Conservation (phyloP, 2,797 vertebrate genomes). For the Acipenser transmontanus region DNA sequence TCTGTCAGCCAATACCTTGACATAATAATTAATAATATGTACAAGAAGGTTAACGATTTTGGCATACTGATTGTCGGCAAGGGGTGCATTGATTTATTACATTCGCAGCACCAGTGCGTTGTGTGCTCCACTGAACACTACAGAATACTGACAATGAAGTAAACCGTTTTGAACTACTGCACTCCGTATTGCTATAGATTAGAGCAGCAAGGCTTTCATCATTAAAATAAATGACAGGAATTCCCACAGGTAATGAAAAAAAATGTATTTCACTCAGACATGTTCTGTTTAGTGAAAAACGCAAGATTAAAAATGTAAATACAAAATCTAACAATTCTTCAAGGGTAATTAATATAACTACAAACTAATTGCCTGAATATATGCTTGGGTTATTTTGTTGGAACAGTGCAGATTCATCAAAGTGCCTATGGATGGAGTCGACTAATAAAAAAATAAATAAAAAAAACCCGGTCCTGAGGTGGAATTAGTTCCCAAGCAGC, state of each 20-base stretch:
- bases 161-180: too few relatives aligned
- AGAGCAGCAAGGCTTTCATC: too few relatives aligned
- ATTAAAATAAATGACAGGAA: too few relatives aligned
- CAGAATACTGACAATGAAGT: too few relatives aligned
- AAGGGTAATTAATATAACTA: slow-evolving; percentile 1
- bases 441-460: background rate
- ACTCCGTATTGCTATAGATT: too few relatives aligned
- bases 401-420: background rate
- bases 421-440: background rate
- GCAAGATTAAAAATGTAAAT: background rate
- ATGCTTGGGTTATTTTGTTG: background rate
- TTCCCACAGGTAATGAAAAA: too few relatives aligned
- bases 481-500: background rate
- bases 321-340: background rate
- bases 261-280: background rate
- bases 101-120: background rate
- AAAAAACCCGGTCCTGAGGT: too few relatives aligned
- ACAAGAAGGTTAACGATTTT: background rate
- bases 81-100: background rate
- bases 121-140: too few relatives aligned
- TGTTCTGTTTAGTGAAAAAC: background rate
- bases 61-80: background rate
- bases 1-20: too few relatives aligned
- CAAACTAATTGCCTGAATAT: background rate
- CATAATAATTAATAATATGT: background rate